Evolutionary conservation across 2,888 invertebrate species (phyloP).

Genomic region (Sympetrum striolatum): DNA sequence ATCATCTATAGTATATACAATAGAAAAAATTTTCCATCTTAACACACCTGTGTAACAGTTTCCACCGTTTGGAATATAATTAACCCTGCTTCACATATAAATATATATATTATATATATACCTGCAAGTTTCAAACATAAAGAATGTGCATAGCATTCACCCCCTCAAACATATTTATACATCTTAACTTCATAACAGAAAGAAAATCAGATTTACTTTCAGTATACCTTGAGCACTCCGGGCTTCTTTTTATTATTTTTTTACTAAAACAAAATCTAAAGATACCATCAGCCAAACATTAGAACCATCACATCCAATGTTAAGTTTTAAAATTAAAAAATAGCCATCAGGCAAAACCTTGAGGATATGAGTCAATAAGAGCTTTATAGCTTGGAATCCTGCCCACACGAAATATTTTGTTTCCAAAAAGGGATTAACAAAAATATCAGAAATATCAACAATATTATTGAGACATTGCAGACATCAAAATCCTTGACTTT

Average conservation of each 20-base stretch:
- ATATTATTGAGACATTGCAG: slow-evolving; percentile 32
- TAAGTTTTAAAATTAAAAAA: slow-evolving; percentile 40
- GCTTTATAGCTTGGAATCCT: slow-evolving; percentile 19
- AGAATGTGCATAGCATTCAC: slow-evolving; percentile 44
- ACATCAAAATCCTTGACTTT: slow-evolving; percentile 23
- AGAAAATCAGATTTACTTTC: slow-evolving; percentile 28
- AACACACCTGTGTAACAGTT: slow-evolving; percentile 43
- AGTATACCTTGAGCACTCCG: slow-evolving; percentile 43
- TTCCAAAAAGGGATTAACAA: slow-evolving; percentile 42
- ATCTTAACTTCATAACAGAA: slow-evolving; percentile 31
- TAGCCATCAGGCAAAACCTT: slow-evolving; percentile 26
- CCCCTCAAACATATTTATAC: slow-evolving; percentile 41
- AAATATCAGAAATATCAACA: slow-evolving; percentile 30
- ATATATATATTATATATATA: slow-evolving; percentile 31
- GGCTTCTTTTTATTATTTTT: slow-evolving; percentile 39
- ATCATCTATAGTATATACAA: slow-evolving; percentile 43
- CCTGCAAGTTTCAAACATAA: slow-evolving; percentile 39
- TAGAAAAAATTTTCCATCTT: slow-evolving; percentile 40
- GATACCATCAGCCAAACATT: slow-evolving; percentile 36
- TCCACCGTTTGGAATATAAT: slow-evolving; percentile 37
- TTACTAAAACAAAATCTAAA: slow-evolving; percentile 40
- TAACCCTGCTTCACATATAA: slow-evolving; percentile 44
- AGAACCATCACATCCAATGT: slow-evolving; percentile 42
- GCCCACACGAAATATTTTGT: slow-evolving; percentile 30
- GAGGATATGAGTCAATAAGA: slow-evolving; percentile 35